Conservation (phyloP, 1,140 invertebrate species). For the Drosophila parabipectinata region DNA sequence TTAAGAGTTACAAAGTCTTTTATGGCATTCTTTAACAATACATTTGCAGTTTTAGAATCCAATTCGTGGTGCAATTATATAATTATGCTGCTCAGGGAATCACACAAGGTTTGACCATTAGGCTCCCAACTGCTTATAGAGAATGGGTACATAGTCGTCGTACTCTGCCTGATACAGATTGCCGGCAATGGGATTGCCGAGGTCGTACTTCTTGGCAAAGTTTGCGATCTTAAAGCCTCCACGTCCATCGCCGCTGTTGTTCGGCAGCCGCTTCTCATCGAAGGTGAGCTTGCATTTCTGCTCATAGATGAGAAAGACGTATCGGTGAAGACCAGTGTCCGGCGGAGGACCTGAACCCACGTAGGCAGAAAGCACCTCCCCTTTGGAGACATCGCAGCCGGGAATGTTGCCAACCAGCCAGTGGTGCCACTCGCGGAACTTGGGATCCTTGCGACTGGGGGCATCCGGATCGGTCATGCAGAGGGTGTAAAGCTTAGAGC, state of each 20-base stretch:
- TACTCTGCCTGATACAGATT: constrained; percentile 96
- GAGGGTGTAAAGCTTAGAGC: constrained; percentile 89
- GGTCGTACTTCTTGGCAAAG: constrained; percentile 88
- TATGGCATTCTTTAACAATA: background rate
- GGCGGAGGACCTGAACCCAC: constrained; percentile 94
- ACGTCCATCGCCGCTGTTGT: constrained; percentile 89
- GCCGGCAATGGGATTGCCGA: constrained; percentile 93
- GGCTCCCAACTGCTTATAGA: constrained; percentile 76
- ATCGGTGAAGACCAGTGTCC: constrained; percentile 94
- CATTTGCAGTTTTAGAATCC: background rate
- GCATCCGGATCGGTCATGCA: constrained; percentile 86
- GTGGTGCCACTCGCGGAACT: constrained; percentile 95
- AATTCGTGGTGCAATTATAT: constrained; percentile 34
- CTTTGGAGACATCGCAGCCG: constrained; percentile 89
- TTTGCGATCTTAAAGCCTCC: constrained; percentile 91
- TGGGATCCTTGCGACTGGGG: constrained; percentile 91
- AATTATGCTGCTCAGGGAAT: constrained; percentile 9
- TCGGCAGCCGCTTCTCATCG: constrained; percentile 84
- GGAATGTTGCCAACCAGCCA: constrained; percentile 97
- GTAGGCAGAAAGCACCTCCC: constrained; percentile 92
- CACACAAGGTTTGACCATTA: constrained; percentile 13
- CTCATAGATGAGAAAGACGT: constrained; percentile 94
- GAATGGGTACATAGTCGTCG: constrained; percentile 94
- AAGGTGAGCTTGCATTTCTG: constrained; percentile 85
- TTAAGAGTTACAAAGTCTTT: constrained; percentile 8